A percentile compares a stretch with the other conserved stretches of the same genome.
These are phyloP conservation scores for Andinoacara biseriatus DNA, from an alignment of 2,113 vertebrate genomes.

Conservation along the genomic window DNA sequence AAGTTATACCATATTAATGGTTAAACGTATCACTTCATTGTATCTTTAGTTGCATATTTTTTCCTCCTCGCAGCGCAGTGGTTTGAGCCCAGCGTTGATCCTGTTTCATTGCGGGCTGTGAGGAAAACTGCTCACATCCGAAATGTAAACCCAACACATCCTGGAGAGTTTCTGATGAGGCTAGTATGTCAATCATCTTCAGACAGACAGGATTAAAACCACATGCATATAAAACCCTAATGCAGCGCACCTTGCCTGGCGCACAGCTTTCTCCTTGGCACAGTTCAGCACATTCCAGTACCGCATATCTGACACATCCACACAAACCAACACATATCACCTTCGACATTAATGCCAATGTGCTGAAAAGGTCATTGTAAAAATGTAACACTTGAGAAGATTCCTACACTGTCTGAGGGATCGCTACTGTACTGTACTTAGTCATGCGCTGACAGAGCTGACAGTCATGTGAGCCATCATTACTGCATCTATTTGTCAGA, in stretches of 20 bases:
- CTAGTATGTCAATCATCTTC: slow-evolving; percentile 38
- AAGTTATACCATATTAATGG: not conserved
- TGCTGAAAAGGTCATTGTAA: slow-evolving; percentile 69
- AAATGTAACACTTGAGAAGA: slow-evolving; percentile 52
- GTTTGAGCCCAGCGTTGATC: slow-evolving; percentile 15
- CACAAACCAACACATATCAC: slow-evolving; percentile 41
- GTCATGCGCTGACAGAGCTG: slow-evolving; percentile 22
- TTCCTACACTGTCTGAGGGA: slow-evolving; percentile 10
- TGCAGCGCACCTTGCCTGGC: slow-evolving; percentile 21
- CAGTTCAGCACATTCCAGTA: slow-evolving; percentile 45
- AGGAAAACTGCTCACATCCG: not conserved
- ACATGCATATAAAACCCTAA: slow-evolving; percentile 15
- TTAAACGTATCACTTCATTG: not conserved
- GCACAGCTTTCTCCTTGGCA: slow-evolving; percentile 30
- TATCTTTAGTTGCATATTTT: slow-evolving; percentile 13
- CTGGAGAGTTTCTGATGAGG: slow-evolving; percentile 9
- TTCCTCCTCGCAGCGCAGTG: not conserved
- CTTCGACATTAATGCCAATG: slow-evolving; percentile 40
- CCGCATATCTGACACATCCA: slow-evolving; percentile 58
- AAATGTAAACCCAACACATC: not conserved
- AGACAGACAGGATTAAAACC: slow-evolving; percentile 20
- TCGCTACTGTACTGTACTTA: slow-evolving; percentile 33
- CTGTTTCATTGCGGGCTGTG: not conserved
- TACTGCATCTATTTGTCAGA: slow-evolving; percentile 32
- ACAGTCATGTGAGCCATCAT: slow-evolving; percentile 27